A percentile compares a stretch with the other conserved stretches of the same genome.
Conservation (phyloP, 1,140 invertebrate genomes). For the Euura lappo region DNA sequence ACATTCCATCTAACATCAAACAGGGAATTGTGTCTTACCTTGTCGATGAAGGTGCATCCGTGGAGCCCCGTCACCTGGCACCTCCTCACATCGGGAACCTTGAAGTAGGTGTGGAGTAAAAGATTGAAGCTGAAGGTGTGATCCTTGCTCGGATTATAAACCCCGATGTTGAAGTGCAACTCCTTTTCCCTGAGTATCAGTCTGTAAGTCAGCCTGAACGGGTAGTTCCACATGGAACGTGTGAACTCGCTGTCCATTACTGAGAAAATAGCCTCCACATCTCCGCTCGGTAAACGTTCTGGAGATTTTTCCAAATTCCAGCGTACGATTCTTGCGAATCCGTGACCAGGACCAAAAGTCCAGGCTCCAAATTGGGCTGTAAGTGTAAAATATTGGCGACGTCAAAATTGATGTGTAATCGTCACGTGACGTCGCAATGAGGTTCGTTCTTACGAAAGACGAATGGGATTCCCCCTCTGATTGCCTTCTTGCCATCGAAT, state of each 20-base stretch:
- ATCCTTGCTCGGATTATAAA: conserved; percentile 91
- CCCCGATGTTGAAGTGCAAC: conserved; percentile 89
- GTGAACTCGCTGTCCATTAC: conserved; percentile 93
- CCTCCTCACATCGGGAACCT: conserved; percentile 89
- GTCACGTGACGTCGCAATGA: conserved; percentile 11
- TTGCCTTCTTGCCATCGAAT: conserved; percentile 94
- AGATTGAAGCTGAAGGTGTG: conserved; percentile 91
- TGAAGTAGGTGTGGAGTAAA: conserved; percentile 93
- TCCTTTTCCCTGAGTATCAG: conserved; percentile 90
- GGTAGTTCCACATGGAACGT: conserved; percentile 92
- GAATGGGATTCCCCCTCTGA: conserved; percentile 93
- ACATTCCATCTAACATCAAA: conserved; percentile 1
- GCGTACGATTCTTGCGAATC: conserved; percentile 88
- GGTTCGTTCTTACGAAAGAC: conserved; percentile 88
- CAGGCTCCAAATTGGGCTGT: conserved; percentile 93
- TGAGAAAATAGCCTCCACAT: conserved; percentile 89
- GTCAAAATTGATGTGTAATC: background rate
- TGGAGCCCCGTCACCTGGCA: conserved; percentile 91
- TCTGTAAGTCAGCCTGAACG: conserved; percentile 86
- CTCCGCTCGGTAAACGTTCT: conserved; percentile 83
- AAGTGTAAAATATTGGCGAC: conserved; percentile 20
- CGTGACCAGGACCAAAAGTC: conserved; percentile 92
- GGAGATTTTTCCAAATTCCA: conserved; percentile 91
- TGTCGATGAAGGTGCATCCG: conserved; percentile 91
- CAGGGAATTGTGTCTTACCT: conserved; percentile 64